Evolutionary conservation across 2,888 invertebrate genomes (phyloP).

Genomic region (Parnassius apollo): DNA sequence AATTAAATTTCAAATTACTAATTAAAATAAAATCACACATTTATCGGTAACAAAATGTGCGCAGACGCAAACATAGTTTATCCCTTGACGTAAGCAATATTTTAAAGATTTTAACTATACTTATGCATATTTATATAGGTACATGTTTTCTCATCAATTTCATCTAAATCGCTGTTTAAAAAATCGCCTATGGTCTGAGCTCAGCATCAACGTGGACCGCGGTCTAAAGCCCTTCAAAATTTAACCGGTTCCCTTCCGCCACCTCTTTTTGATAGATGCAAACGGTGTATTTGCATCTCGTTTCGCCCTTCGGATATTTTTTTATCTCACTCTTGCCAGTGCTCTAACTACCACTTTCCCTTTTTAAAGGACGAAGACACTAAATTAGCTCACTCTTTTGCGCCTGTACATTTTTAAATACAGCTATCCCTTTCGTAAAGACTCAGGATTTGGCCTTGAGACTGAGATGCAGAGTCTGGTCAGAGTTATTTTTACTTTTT

Average conservation of each 20-base stretch:
- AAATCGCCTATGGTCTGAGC: constrained; percentile 47
- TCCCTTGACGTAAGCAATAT: no score
- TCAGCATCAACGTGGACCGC: constrained; percentile 64
- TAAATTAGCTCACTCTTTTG: constrained; percentile 43
- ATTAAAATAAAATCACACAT: no score
- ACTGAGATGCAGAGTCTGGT: constrained; percentile 70
- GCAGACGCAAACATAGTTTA: no score
- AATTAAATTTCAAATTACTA: no score
- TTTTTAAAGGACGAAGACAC: constrained; percentile 80
- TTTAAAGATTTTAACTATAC: no score
- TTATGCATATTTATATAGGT: neutral
- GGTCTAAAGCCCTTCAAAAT: constrained; percentile 75
- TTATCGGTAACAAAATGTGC: no score
- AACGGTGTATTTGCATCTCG: constrained; percentile 43
- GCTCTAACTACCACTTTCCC: constrained; percentile 76
- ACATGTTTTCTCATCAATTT: no score
- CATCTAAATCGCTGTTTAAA: constrained; percentile 66
- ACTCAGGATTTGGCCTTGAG: constrained; percentile 78
- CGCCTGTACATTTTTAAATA: constrained; percentile 30
- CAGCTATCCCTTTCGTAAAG: constrained; percentile 46
- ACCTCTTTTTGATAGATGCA: constrained; percentile 41
- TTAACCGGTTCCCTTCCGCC: constrained; percentile 67
- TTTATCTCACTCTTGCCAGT: constrained; percentile 78
- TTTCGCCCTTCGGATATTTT: constrained; percentile 70
- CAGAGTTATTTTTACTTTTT: constrained; percentile 79